Evolutionary conservation across 2,888 invertebrate genomes (phyloP).

Genomic region (Ernsta delagoae): DNA sequence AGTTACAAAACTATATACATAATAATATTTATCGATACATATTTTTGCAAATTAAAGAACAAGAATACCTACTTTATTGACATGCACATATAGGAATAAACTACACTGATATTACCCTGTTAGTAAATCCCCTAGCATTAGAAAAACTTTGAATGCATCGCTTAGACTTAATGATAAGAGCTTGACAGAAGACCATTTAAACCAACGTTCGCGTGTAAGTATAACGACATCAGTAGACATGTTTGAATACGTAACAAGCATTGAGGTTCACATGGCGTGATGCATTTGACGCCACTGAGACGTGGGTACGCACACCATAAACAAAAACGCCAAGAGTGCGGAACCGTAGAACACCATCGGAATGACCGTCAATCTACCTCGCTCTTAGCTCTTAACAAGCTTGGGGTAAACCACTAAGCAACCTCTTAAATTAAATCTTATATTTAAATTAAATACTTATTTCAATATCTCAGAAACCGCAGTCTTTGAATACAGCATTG

Average conservation of each 20-base stretch:
- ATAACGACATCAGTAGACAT: slow-evolving; percentile 35
- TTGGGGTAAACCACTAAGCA: slow-evolving; percentile 34
- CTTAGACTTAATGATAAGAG: slow-evolving; percentile 31
- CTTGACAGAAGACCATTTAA: slow-evolving; percentile 29
- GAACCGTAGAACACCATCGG: slow-evolving; percentile 26
- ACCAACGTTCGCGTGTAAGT: slow-evolving; percentile 27
- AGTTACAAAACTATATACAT: no score
- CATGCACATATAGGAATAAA: neutral
- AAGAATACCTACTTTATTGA: neutral
- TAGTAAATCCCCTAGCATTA: slow-evolving; percentile 7
- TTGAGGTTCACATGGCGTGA: slow-evolving; percentile 18
- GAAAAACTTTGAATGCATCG: neutral
- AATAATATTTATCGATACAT: no score
- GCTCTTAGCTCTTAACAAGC: slow-evolving; percentile 32
- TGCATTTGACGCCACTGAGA: slow-evolving; percentile 33
- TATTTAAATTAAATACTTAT: slow-evolving; percentile 38
- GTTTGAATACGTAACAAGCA: slow-evolving; percentile 30
- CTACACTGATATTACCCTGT: neutral
- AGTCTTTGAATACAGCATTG: slow-evolving; percentile 24
- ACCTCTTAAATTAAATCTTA: slow-evolving; percentile 37
- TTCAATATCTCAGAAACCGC: slow-evolving; percentile 30
- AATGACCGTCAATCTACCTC: slow-evolving; percentile 27
- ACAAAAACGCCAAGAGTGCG: slow-evolving; percentile 31
- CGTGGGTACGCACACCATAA: neutral
- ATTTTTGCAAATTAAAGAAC: neutral